Evolutionary conservation across 2,888 invertebrate species (phyloP).

Genomic region (Diarsia brunnea): DNA sequence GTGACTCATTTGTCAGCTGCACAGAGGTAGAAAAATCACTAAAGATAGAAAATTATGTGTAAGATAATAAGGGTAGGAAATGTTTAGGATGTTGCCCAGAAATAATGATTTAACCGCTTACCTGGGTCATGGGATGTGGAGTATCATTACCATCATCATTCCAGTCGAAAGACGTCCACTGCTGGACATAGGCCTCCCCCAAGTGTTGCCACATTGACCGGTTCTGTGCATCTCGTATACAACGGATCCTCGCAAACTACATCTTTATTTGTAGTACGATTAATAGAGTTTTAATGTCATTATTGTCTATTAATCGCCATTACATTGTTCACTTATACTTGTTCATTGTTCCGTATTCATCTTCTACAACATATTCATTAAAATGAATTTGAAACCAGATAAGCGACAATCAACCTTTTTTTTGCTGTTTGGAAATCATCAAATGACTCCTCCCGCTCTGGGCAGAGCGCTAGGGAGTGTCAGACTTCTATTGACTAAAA

Average conservation of each 20-base stretch:
- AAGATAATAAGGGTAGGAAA: not conserved
- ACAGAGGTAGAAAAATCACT: not conserved
- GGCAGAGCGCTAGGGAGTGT: no score
- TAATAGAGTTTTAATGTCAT: not conserved
- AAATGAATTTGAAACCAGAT: slow-evolving; percentile 14
- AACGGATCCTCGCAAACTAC: no score
- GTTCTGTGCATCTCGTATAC: no score
- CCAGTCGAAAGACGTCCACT: no score
- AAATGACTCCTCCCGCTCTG: no score
- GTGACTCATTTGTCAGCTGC: slow-evolving; percentile 18
- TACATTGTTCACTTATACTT: no score
- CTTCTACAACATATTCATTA: not conserved
- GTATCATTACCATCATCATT: not conserved
- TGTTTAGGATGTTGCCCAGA: not conserved
- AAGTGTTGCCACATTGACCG: no score
- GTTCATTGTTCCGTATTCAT: not conserved
- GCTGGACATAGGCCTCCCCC: no score
- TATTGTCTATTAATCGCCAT: not conserved
- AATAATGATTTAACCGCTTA: not conserved
- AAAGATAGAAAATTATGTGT: not conserved
- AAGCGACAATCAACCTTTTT: not conserved
- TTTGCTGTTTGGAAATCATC: no score
- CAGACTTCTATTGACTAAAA: no score
- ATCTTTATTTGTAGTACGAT: no score
- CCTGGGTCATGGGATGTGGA: not conserved